A percentile compares a stretch with the other conserved stretches of the same genome.
These are phyloP conservation scores for Phodopus roborovskii DNA, from an alignment of 2,113 vertebrate genomes.

Conservation along the genomic window DNA sequence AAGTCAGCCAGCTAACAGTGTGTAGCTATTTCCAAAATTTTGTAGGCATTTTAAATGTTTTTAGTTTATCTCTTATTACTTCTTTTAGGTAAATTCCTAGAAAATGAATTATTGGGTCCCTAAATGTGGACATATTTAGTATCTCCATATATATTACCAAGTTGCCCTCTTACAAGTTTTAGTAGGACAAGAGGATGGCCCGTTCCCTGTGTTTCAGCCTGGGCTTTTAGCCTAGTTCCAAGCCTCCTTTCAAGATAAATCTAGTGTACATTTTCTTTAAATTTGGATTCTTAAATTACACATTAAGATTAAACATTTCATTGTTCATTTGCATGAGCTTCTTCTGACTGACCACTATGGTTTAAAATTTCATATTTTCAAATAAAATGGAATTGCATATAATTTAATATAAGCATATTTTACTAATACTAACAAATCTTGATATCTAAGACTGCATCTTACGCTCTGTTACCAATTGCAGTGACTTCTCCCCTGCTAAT, in stretches of 20 bases:
- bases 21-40: slow-evolving; percentile 17
- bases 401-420: background rate
- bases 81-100: slow-evolving; percentile 18
- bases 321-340: background rate
- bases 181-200: background rate
- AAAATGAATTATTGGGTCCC: background rate
- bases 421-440: background rate
- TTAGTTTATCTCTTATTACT: background rate
- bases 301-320: slow-evolving; percentile 1
- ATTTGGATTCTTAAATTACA: background rate
- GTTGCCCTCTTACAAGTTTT: background rate
- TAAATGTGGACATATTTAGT: background rate
- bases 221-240: background rate
- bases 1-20: background rate
- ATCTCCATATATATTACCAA: background rate
- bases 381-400: background rate
- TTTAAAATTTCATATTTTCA: slow-evolving; percentile 16
- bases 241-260: background rate
- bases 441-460: background rate
- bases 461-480: background rate
- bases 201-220: background rate
- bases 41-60: background rate
- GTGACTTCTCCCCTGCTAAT: background rate
- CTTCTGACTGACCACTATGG: background rate
- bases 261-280: background rate